phyloP scores from a whole-genome alignment of 2,888 invertebrate genomes.

The Megamerina dolium region DNA sequence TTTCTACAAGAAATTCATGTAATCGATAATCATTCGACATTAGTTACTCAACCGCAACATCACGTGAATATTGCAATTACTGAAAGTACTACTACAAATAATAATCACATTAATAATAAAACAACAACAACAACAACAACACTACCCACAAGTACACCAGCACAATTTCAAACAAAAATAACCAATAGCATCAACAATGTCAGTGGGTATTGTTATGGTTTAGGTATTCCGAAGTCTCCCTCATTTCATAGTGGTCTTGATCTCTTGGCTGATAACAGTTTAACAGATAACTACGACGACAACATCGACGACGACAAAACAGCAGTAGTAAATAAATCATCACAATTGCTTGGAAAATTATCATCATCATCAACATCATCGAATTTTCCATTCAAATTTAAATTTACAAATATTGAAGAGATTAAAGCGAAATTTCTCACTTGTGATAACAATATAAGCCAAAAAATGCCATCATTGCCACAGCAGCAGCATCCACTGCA shows the following conservation, averaged over 20 bases:
- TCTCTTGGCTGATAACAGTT: constrained; percentile 58
- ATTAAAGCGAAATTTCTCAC: constrained; percentile 38
- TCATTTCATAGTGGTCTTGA: constrained; percentile 83
- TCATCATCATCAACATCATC: constrained; percentile 7
- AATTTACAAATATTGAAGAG: constrained; percentile 33
- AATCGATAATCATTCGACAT: constrained; percentile 7
- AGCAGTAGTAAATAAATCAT: no score
- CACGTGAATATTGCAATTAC: constrained; percentile 5
- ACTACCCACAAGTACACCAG: constrained; percentile 11
- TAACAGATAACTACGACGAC: constrained; percentile 5
- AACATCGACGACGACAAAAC: constrained; percentile 9
- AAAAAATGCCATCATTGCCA: constrained; percentile 23
- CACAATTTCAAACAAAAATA: constrained; percentile 7
- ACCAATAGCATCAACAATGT: no score
- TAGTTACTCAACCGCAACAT: constrained; percentile 1
- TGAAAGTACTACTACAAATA: not conserved
- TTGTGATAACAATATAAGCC: constrained; percentile 22
- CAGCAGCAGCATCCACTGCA: constrained; percentile 13
- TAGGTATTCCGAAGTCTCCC: constrained; percentile 79
- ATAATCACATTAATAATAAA: no score
- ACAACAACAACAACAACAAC: constrained; percentile 22
- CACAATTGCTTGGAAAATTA: constrained; percentile 2
- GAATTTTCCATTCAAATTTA: constrained; percentile 18
- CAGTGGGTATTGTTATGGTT: constrained; percentile 45
- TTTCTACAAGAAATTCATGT: constrained; percentile 2